Evolutionary conservation across 2,888 invertebrate species (phyloP).

Genomic region (Meta bourneti): DNA sequence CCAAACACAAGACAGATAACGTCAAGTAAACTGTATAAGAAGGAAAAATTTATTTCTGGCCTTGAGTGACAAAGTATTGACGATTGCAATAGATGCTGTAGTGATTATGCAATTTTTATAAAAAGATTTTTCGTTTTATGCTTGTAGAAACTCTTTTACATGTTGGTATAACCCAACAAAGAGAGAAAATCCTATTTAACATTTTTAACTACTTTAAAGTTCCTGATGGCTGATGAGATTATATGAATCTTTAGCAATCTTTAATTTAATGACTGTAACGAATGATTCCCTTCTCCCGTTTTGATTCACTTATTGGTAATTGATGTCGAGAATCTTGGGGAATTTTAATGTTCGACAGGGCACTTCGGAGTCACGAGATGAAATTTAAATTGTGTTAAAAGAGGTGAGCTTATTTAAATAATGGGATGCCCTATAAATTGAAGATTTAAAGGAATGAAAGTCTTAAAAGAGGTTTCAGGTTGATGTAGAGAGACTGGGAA

Average conservation of each 20-base stretch:
- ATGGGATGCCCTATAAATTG: not conserved
- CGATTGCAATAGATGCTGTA: no score
- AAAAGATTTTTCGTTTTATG: no score
- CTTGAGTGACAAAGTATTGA: no score
- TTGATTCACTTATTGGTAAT: not conserved
- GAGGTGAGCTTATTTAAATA: not conserved
- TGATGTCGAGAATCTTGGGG: not conserved
- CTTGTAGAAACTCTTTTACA: no score
- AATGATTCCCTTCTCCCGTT: conserved; percentile 1
- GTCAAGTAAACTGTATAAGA: no score
- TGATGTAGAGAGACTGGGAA: no score
- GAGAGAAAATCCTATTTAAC: conserved; percentile 5
- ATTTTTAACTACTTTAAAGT: conserved; percentile 28
- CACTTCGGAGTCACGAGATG: not conserved
- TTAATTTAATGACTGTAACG: not conserved
- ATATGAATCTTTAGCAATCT: not conserved
- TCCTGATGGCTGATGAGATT: not conserved
- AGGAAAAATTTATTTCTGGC: no score
- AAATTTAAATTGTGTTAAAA: not conserved
- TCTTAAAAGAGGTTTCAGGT: no score
- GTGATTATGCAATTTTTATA: no score
- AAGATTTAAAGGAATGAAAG: no score
- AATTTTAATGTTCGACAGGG: conserved; percentile 1
- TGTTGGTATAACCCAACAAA: no score
- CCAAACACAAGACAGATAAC: no score